Percentiles rank a stretch among this genome's conserved stretches.
phyloP scores from a whole-genome alignment of 2,113 vertebrate species.

The Isichthys henryi region DNA sequence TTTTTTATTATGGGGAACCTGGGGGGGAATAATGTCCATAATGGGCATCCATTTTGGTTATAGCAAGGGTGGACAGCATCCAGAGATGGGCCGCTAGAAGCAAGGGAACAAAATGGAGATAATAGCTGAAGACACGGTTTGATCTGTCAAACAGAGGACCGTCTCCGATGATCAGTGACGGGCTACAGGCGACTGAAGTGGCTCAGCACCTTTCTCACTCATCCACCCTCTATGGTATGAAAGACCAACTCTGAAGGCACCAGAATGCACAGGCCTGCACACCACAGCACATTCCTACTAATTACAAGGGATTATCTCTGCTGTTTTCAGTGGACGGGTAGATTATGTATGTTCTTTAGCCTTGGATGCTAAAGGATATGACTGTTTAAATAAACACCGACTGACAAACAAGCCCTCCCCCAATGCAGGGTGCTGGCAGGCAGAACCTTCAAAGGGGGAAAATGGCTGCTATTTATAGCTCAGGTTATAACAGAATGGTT shows the following conservation, averaged over 20 bases:
- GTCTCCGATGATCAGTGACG: background rate
- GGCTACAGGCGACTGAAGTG: background rate
- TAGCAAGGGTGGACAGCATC: too few relatives aligned
- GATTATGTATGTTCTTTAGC: background rate
- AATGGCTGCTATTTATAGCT: background rate
- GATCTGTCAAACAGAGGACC: background rate
- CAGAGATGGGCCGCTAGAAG: background rate
- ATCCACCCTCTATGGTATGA: background rate
- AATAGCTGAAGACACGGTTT: background rate
- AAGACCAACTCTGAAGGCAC: background rate
- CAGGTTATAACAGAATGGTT: background rate
- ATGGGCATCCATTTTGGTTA: background rate
- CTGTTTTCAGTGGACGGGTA: background rate
- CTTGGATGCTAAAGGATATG: background rate
- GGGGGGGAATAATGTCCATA: too few relatives aligned
- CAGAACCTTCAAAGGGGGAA: background rate
- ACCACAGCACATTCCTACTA: background rate
- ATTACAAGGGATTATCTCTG: background rate
- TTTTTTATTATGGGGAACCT: too few relatives aligned
- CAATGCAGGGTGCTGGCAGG: background rate
- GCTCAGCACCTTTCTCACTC: background rate
- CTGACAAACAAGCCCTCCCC: background rate
- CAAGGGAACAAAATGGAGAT: background rate
- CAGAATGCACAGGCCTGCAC: background rate
- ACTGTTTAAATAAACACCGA: background rate